Evolutionary conservation across 2,888 invertebrate species (phyloP).

Genomic region (Hoplodrina ambigua): DNA sequence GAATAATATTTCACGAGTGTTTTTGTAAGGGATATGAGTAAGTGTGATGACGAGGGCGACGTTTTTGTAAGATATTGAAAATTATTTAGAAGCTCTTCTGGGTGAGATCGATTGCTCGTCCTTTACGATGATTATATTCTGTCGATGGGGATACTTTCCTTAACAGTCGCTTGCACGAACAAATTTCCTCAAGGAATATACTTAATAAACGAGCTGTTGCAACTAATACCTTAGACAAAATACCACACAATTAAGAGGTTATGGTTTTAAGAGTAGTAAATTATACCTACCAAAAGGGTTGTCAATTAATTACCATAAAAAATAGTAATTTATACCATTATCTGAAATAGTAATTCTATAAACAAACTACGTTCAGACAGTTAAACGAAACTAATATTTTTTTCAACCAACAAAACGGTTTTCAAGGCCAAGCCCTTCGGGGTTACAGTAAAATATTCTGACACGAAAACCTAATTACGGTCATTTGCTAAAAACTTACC

Average conservation of each 20-base stretch:
- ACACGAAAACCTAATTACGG: neutral
- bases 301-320: neutral
- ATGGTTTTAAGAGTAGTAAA: neutral
- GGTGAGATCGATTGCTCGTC: constrained; percentile 31
- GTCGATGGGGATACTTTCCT: constrained; percentile 21
- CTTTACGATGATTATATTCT: constrained; percentile 23
- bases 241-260: neutral
- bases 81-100: constrained; percentile 27
- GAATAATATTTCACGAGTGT: constrained; percentile 43
- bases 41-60: constrained; percentile 42
- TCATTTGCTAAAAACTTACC: neutral
- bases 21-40: constrained; percentile 42
- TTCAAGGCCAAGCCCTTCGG: neutral
- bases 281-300: neutral
- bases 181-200: constrained; percentile 3
- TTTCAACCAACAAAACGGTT: neutral
- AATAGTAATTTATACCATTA: neutral
- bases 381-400: neutral
- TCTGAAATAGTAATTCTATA: neutral
- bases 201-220: constrained; percentile 17
- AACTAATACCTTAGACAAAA: constrained; percentile 1
- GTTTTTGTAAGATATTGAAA: constrained; percentile 44
- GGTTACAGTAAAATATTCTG: constrained; percentile 3
- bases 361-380: neutral
- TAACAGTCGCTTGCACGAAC: neutral